Base-by-base conservation (phyloP, 2,113 vertebrate species). In the Limanda limanda region DNA sequence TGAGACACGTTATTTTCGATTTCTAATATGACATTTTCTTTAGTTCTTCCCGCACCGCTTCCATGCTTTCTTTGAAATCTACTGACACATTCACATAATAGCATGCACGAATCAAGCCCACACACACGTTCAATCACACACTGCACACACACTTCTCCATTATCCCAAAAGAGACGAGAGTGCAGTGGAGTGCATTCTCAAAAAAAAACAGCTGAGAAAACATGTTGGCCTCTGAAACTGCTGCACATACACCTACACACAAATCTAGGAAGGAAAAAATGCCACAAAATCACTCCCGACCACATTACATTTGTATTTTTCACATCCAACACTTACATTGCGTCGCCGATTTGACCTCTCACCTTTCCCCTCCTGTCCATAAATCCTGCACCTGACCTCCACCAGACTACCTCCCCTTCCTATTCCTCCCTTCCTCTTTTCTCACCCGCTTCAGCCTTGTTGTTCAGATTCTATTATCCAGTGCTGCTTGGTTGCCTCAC, bases 401-500 rank as follows among this genome's bases (percentile, higher is more conserved):
- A 27, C 40, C 61, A 65, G 47, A 63, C 14, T 37, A 21, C 59
- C 76, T 75, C 47, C 48, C 21, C 59, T 67, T 74, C 24, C 66
- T 48, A n/a, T 58, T 85, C 69, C 66, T 63, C 35, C 47, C 71
- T 48, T 60, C 58, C 70, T 74, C 21, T 57, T 68, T 76, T 72
- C 60, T 66, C 59, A 67, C 61, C 57, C 68, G 70, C 57, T 79
- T 24, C 42, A 76, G 82, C 76, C 77, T 80, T 18, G 64, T 81
- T 88, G 81, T 90, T 92, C 78, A 72, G 85, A 85, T 89, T 91
- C 88, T 88, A 89, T 92, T 92, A 92, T 82, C 71, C 80, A 57
- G 71, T 65, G 68, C 71, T 76, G 87, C 88, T 83, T 79, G 60
- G 75, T 71, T 87, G 88, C 82, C 78, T 85, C 68, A 67, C 78